A percentile compares a stretch with the other conserved stretches of the same genome.
Evolutionary conservation across 2,888 invertebrate genomes (phyloP).

Genomic region (Tipula helvola): DNA sequence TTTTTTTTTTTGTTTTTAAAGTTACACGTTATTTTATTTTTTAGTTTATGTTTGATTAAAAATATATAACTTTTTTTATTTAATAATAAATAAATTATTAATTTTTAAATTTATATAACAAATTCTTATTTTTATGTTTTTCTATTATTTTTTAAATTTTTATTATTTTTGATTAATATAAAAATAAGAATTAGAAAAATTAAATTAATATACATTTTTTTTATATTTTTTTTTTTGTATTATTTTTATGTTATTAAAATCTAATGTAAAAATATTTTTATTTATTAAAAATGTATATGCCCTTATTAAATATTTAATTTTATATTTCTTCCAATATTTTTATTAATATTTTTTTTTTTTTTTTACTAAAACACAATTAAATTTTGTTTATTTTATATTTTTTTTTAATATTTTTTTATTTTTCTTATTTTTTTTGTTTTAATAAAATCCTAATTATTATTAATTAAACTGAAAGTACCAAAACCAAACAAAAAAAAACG

Average conservation of each 20-base stretch:
- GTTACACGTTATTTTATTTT: not conserved
- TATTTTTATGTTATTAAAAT: not conserved
- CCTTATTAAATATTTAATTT: not conserved
- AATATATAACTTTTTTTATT: not conserved
- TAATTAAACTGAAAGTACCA: not conserved
- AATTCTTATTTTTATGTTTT: not conserved
- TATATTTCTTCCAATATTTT: not conserved
- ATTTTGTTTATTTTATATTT: not conserved
- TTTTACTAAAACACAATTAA: not conserved
- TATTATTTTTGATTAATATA: not conserved
- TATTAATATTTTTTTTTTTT: not conserved
- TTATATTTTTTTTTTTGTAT: not conserved
- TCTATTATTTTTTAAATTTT: not conserved
- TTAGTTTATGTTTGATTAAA: not conserved
- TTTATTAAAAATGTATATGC: not conserved
- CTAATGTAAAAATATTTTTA: not conserved
- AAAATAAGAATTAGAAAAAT: not conserved
- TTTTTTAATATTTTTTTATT: not conserved
- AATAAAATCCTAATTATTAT: not conserved
- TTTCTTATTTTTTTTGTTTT: not conserved
- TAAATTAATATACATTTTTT: not conserved
- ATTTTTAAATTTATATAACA: not conserved
- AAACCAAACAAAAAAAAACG: not conserved
- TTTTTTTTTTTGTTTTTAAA: not conserved
- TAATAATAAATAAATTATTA: slow-evolving; percentile 4